A percentile compares a stretch with the other conserved stretches of the same genome.
phyloP scores from a whole-genome alignment of 2,888 invertebrate species.

The Leptinotarsa peninsularis region DNA sequence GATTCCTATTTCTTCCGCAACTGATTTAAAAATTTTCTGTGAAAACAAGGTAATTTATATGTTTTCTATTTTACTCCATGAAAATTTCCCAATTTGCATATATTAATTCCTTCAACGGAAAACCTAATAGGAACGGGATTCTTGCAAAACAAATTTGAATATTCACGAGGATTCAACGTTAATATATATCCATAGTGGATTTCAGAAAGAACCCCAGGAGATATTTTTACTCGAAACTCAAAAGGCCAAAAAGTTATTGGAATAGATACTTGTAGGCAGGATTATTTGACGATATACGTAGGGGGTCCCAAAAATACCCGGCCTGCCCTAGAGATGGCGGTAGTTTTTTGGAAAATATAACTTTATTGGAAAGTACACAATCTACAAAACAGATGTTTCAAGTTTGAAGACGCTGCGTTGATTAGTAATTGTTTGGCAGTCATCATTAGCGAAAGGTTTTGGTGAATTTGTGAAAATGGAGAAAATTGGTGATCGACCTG shows the following conservation, averaged over 20 bases:
- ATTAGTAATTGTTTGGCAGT: too few relatives aligned
- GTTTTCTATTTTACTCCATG: constrained; percentile 45
- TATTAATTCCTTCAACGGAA: constrained; percentile 2
- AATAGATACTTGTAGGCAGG: not conserved
- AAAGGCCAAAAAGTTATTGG: not conserved
- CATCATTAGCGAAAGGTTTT: too few relatives aligned
- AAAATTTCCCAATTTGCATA: constrained; percentile 38
- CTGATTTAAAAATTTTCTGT: constrained; percentile 46
- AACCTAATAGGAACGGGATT: not conserved
- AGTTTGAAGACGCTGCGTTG: too few relatives aligned
- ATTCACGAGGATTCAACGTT: constrained; percentile 8
- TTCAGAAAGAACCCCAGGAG: not conserved
- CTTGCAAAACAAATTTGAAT: constrained; percentile 9
- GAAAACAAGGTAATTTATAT: constrained; percentile 46
- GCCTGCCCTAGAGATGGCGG: too few relatives aligned
- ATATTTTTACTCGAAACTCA: not conserved
- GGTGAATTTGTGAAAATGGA: too few relatives aligned
- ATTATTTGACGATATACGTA: too few relatives aligned
- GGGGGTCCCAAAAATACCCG: too few relatives aligned
- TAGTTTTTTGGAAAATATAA: too few relatives aligned
- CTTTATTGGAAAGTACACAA: too few relatives aligned
- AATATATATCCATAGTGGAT: not conserved
- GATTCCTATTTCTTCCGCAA: constrained; percentile 38
- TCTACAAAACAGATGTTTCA: too few relatives aligned
- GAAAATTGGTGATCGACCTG: too few relatives aligned